Evolutionary conservation across 2,113 vertebrate species (phyloP).

Genomic region (Beaufortia kweichowensis): DNA sequence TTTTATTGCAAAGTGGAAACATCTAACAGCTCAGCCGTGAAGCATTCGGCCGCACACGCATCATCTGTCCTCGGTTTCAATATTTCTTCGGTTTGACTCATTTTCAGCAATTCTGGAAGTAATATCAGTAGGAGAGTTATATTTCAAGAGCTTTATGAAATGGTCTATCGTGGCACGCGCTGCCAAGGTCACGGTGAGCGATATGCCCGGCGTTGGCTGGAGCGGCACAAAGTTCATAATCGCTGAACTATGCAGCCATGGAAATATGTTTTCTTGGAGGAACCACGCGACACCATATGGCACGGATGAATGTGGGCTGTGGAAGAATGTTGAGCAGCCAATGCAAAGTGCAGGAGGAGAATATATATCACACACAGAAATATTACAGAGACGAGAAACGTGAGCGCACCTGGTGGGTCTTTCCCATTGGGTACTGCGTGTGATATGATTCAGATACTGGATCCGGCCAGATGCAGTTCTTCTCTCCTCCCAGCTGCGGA

Average conservation of each 20-base stretch:
- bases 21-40: slow-evolving; percentile 12
- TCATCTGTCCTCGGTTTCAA: neutral
- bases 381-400: neutral
- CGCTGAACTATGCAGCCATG: no score
- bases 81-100: neutral
- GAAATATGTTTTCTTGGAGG: no score
- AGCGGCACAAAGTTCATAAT: no score
- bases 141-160: neutral
- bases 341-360: no score
- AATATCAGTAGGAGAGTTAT: neutral
- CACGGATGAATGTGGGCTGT: no score
- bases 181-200: no score
- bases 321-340: no score
- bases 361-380: neutral
- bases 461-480: slow-evolving; percentile 95
- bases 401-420: slow-evolving; percentile 88
- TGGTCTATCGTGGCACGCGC: neutral
- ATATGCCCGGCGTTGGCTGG: no score
- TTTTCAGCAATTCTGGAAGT: neutral
- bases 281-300: no score
- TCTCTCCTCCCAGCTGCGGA: slow-evolving; percentile 93
- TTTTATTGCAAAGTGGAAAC: slow-evolving; percentile 17
- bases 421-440: slow-evolving; percentile 97
- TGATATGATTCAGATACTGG: slow-evolving; percentile 98
- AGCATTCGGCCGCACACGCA: neutral